A percentile compares a stretch with the other conserved stretches of the same genome.
These are phyloP conservation scores for Leptinotarsa rubiginosa DNA, from an alignment of 2,888 invertebrate species.

Conservation along the genomic window DNA sequence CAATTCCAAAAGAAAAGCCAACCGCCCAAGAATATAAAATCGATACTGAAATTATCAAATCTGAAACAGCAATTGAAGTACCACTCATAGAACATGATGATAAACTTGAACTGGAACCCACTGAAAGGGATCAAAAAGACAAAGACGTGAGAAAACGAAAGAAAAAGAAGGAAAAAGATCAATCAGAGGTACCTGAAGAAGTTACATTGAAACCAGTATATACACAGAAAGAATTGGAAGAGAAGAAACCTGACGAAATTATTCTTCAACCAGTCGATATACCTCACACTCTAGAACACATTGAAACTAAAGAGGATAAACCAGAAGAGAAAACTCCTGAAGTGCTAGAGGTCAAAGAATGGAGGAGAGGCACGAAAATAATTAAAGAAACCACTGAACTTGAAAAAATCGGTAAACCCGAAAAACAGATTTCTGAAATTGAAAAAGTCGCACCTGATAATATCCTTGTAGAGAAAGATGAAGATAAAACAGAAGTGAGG, in stretches of 20 bases:
- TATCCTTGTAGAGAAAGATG: slow-evolving; percentile 23
- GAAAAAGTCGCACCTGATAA: slow-evolving; percentile 39
- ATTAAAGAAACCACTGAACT: background rate
- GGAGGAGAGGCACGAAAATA: slow-evolving; percentile 3
- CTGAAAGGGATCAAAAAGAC: slow-evolving; percentile 48
- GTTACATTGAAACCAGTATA: background rate
- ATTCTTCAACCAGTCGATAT: slow-evolving; percentile 51
- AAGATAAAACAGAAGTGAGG: slow-evolving; percentile 37
- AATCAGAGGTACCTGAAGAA: slow-evolving; percentile 47
- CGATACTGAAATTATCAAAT: slow-evolving; percentile 61
- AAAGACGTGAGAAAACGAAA: slow-evolving; percentile 33
- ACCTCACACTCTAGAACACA: background rate
- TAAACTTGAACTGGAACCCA: slow-evolving; percentile 55
- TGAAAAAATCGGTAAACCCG: slow-evolving; percentile 48
- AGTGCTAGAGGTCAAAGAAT: background rate
- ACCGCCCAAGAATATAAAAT: slow-evolving; percentile 61
- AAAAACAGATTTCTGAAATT: slow-evolving; percentile 54
- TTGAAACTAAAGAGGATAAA: slow-evolving; percentile 12
- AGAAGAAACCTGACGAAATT: slow-evolving; percentile 52
- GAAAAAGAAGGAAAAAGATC: slow-evolving; percentile 31
- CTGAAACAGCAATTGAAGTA: slow-evolving; percentile 53
- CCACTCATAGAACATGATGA: slow-evolving; percentile 56
- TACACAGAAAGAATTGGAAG: slow-evolving; percentile 31
- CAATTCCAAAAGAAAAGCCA: slow-evolving; percentile 57
- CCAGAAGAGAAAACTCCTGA: slow-evolving; percentile 50